Base-by-base conservation (phyloP, 1,140 invertebrate genomes). In the Latrodectus geometricus region DNA sequence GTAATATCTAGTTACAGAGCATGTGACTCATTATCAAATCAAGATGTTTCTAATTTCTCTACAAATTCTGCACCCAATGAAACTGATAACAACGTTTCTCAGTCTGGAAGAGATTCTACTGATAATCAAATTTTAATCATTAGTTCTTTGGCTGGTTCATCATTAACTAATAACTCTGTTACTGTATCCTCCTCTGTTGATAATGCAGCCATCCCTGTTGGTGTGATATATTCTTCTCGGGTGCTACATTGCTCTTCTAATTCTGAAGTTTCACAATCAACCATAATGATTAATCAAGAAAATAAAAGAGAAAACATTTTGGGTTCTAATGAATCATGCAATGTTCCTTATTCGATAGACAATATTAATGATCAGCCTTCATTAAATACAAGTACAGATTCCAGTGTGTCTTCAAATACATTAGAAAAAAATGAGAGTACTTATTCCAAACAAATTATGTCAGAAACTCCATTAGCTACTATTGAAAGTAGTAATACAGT, bases 121-220 rank as follows among this genome's bases (percentile, higher is more conserved):
- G 35, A 35, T 5, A 69, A 69, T n/a, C 7, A 56, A 23, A 54
- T 5, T 66, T 17, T 61, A 78, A 50, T 66, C 5, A 49, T 11
- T 66, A 66, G 20, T 78, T 11, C 76, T 20, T 23, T 56, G 20
- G 50, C n/a, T n/a, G 50, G 48, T 52, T 56, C 68, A 21, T 50
- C 52, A 14, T 49, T 54, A 56, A 20, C 21, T 75, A 23, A 21
- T 73, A 49, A 61, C 21, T 48, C n/a, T 74, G 56, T 84, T 14
- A 68, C 12, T 68, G 73, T 84, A 7, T 84, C 82, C 9, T 84
- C 82, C 50, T 84, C 82, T 69, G n/a, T 61, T 52, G 82, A 84
- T 23, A 52, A 35, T 69, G 11, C 12, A 54, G 75, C 70, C 12
- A 74, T 52, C 76, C 35, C n/a, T 52, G 35, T 48, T 52, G 56